Conservation (phyloP, 2,888 invertebrate genomes). For the Leptogaster cylindrica region DNA sequence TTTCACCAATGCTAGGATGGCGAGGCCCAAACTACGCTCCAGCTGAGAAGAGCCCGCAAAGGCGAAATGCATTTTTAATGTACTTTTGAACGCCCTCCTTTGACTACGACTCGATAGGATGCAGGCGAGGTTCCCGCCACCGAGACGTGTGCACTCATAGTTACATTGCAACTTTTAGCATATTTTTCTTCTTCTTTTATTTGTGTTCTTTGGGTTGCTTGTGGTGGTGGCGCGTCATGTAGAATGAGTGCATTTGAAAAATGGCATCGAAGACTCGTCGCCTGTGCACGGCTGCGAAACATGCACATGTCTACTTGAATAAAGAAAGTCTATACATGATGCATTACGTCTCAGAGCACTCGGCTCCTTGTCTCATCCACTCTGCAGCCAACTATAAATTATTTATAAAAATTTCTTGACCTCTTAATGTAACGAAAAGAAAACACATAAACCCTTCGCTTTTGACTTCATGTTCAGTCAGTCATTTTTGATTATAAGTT, state of each 20-base stretch:
- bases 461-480: conserved; percentile 3
- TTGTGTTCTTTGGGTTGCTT: not conserved
- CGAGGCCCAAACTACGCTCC: not conserved
- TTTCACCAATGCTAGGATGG: conserved; percentile 26
- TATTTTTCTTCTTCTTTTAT: too few relatives aligned
- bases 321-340: conserved; percentile 38
- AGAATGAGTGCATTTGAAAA: conserved; percentile 35
- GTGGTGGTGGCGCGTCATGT: conserved; percentile 33
- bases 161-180: conserved; percentile 30
- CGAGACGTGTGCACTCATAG: not conserved
- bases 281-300: conserved; percentile 26
- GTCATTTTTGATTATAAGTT: conserved; percentile 33
- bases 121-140: conserved; percentile 2
- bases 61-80: conserved; percentile 44
- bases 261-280: conserved; percentile 35
- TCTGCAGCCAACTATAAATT: conserved; percentile 18
- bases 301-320: conserved; percentile 38
- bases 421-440: conserved; percentile 26
- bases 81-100: conserved; percentile 32
- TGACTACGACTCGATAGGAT: conserved; percentile 21
- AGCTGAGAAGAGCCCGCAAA: conserved; percentile 3
- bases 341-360: conserved; percentile 15
- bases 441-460: too few relatives aligned
- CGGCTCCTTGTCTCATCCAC: not conserved
- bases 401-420: conserved; percentile 33